Base-by-base conservation (phyloP, 2,113 vertebrate species). In the Phyllostomus hastatus region DNA sequence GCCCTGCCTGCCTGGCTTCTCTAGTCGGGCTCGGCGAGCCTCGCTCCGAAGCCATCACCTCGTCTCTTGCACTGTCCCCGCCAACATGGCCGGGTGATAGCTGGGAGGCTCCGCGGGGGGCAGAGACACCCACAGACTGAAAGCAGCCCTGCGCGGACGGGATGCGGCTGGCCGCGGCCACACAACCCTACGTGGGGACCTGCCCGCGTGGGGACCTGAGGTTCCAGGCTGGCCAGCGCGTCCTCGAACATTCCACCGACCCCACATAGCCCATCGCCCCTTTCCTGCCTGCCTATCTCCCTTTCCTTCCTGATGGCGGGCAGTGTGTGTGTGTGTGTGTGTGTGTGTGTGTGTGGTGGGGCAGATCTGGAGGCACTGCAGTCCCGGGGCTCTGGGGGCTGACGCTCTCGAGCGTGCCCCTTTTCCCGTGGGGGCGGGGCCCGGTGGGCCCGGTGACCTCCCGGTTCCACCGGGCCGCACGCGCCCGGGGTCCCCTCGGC, bases 381-480 rank as follows among this genome's bases (percentile, higher is more conserved):
- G 54, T 57, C 54, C 54, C 54, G 54, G 54, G 54, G 69, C 26
- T 20, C 57, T 48, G 90, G 52, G 57, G 35, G 24, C 90, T 41
- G 48, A 35, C 54, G 94, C 35, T 41, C 4, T 17, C 16, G 2
- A 22, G 61, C 0, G 85, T 20, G 66, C 16, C 26, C 76, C 15
- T 5, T 73, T 78, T 61, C 69, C 54, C 15, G 24, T 4, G 76
- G 73, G n/a, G 50, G 41, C 9, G 5, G 5, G 52, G 70, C 8
- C 20, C 67, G 4, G 4, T 2, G 69, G 10, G 43, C 67, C 10
- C 28, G 20, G 6, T 4, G 41, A 9, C 10, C n/a, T 59, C 52
- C 48, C 14, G 0, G 26, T 10, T 38, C 8, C 6, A 50, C 7
- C 7, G 11, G 2, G 4, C 14, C 3, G 17, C 64, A 24, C 72